Evolutionary conservation across 2,888 invertebrate genomes (phyloP), one percentile per base, ranked within the genome.

Genomic region (Chalcosyrphus nemorum): DNA sequence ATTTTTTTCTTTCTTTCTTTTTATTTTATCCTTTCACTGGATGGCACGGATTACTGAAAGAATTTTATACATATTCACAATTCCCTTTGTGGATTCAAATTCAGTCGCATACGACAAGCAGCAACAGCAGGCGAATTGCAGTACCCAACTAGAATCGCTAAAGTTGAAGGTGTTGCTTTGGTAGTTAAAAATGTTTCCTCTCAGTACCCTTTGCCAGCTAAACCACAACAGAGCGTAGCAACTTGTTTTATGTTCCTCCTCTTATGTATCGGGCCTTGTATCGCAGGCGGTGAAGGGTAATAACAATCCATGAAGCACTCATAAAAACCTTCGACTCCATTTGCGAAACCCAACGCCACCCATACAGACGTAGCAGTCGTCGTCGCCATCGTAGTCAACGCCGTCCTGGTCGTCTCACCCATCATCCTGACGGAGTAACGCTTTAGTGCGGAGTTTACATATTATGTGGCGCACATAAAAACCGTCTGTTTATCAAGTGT

Each of bases 91-190:
- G 74, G 70, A 59, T 70, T n/a, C 54, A 57, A 57, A 70, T 2
- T 19, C 0, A 74, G 76, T 71, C 84, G 54, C 61, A 70, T 70
- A 43, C 63, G 29, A 71, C 15, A 32, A 43, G 50, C 78, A 57
- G 13, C 47, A 57, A 13, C 47, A 43, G 29, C 27, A 54, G 41
- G 61, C 61, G 32, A 19, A 35, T 54, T 54, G 47, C 74, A 56
- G 35, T 27, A 27, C 17, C 17, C 47, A 74, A 45, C 50, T 70
- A 38, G 41, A 70, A 61, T 59, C 74, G 75, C 50, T 74, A 63
- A 75, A 65, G 74, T 70, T 80, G 68, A 84, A 84, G 84, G 84
- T 84, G 84, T 80, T 84, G 84, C 80, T 84, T 84, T 84, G 80
- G 70, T 65, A 84, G 80, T 84, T 84, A 57, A 54, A 56, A 80